phyloP scores from a whole-genome alignment of 2,888 invertebrate species.

The Tetragonisca angustula region DNA sequence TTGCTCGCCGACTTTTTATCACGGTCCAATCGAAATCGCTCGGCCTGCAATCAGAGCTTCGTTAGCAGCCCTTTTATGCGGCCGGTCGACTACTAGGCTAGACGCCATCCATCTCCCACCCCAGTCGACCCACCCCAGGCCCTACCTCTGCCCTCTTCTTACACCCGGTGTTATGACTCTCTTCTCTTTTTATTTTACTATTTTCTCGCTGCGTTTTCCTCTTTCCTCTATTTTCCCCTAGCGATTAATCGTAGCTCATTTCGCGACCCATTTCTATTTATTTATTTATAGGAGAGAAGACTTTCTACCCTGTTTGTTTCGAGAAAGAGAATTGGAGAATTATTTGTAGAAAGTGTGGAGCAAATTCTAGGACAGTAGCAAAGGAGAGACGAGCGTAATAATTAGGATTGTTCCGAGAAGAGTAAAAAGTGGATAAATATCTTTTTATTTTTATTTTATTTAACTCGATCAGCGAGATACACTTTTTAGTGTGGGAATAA shows the following conservation, averaged over 20 bases:
- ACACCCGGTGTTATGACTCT: not conserved
- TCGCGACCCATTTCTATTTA: not conserved
- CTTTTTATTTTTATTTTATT: no score
- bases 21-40: conserved; percentile 47
- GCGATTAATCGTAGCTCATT: not conserved
- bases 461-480: no score
- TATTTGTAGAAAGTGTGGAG: not conserved
- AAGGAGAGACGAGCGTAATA: not conserved
- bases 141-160: not conserved
- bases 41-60: conserved; percentile 61
- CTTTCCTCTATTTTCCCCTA: not conserved
- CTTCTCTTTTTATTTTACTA: not conserved
- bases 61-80: conserved; percentile 61
- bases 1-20: conserved; percentile 62
- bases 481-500: no score
- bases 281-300: not conserved
- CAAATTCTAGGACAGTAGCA: not conserved
- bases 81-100: conserved; percentile 8
- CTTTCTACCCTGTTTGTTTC: not conserved
- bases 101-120: not conserved
- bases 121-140: not conserved
- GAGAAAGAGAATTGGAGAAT: not conserved
- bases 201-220: not conserved
- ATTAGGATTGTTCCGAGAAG: fast-evolving
- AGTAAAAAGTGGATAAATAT: no score